Conservation (phyloP, 2,113 vertebrate species). For the Herpailurus yagouaroundi region DNA sequence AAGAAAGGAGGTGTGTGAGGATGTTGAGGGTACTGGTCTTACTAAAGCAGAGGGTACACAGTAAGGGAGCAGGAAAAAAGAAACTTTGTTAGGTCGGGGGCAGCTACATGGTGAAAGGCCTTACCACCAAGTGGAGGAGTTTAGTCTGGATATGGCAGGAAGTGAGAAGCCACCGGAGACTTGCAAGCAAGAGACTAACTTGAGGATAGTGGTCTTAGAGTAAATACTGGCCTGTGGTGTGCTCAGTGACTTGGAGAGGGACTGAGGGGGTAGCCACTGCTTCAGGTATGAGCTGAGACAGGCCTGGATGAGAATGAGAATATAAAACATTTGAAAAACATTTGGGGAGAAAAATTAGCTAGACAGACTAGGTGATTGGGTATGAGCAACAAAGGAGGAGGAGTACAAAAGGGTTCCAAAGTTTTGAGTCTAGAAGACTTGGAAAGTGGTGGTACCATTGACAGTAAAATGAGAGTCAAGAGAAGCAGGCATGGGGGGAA, state of each 20-base stretch:
- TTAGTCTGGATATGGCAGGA: neutral
- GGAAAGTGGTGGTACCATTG: neutral
- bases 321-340: conserved; percentile 29
- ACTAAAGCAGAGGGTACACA: neutral
- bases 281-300: neutral
- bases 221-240: neutral
- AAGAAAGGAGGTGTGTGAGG: neutral
- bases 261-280: neutral
- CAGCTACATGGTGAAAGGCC: neutral
- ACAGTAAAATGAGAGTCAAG: conserved; percentile 31
- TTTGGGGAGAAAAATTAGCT: neutral
- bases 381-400: neutral
- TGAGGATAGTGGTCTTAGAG: neutral
- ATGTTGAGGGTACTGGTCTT: neutral
- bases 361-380: neutral
- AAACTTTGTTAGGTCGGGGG: neutral
- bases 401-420: neutral
- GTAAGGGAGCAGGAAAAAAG: neutral
- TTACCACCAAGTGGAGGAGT: neutral
- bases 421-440: neutral
- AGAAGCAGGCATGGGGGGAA: neutral
- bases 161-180: neutral
- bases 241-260: neutral
- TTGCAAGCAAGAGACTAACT: neutral
- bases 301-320: neutral